Conservation (phyloP, 2,888 invertebrate genomes). For the Epinotia ramella region DNA sequence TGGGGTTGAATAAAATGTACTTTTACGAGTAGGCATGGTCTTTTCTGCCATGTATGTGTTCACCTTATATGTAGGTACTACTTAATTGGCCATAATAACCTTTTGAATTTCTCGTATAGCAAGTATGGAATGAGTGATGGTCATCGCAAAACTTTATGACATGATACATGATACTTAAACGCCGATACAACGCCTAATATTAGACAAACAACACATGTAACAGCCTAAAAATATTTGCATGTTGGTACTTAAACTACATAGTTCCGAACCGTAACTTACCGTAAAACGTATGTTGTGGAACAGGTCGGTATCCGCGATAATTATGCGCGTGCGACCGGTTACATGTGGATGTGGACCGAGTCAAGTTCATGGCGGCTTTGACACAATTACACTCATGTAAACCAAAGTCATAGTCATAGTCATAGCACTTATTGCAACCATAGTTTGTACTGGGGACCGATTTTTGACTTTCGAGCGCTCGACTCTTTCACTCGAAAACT, state of each 20-base stretch:
- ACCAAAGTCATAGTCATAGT: too few species aligned
- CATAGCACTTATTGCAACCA: not conserved
- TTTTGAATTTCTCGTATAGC: not conserved
- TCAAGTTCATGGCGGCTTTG: conserved; percentile 46
- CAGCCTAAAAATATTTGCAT: conserved; percentile 24
- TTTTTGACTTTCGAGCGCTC: too few species aligned
- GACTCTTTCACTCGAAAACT: too few species aligned
- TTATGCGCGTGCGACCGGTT: conserved; percentile 45
- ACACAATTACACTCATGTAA: conserved; percentile 23
- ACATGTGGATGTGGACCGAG: conserved; percentile 32
- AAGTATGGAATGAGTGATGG: not conserved
- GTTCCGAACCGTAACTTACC: conserved; percentile 20
- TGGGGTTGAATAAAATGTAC: too few species aligned
- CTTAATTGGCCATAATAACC: not conserved
- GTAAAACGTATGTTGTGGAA: conserved; percentile 22
- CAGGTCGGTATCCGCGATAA: conserved; percentile 30
- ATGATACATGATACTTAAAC: conserved; percentile 3
- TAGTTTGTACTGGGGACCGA: too few species aligned
- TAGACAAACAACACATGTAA: conserved; percentile 9
- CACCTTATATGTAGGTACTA: too few species aligned
- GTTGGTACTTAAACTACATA: conserved; percentile 37
- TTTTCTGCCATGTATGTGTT: too few species aligned
- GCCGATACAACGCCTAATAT: not conserved
- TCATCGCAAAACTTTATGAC: not conserved
- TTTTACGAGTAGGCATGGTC: too few species aligned